Evolutionary conservation across 2,113 vertebrate genomes (phyloP), one percentile per base, ranked within the genome.

Genomic region (Lamprotornis superbus): DNA sequence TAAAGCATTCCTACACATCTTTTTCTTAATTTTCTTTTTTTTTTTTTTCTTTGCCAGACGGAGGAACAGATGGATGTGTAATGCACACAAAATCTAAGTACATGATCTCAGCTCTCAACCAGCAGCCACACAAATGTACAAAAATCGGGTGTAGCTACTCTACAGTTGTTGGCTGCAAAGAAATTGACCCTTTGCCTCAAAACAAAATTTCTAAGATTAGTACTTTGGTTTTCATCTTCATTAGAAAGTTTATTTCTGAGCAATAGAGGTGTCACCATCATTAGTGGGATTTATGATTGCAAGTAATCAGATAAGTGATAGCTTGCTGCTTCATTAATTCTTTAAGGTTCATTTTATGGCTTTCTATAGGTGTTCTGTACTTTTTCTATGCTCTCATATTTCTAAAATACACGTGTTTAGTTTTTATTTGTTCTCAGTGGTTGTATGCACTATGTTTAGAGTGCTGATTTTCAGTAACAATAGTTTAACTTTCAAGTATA

Each of bases 41-140:
- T 12, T 7, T 68, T 39, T 56, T 87, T 39, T 2, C 30, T 78
- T 94, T 94, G 64, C 95, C 97, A 98, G 97, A 97, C 21, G 87
- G 96, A 89, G 95, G 81, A 97, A 93, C 97, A 97, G 97, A 97
- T 97, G 97, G 95, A 90, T 76, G 49, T 89, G 79, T 90, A 91
- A 97, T 88, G 87, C 76, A 93, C 64, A 89, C 73, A 96, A 89
- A 96, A 97, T 92, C 84, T 88, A 89, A 91, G 89, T 91, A 42
- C 80, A 86, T 50, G 78, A 93, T 91, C 93, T 91, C 91, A 73
- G 44, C 71, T 96, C 70, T 91, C 74, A 89, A 90, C 35, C 69
- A 87, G 60, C 56, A 96, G 52, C 55, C 33, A 69, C 37, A 93
- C 24, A 80, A 96, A 92, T 53, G 55, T 57, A 71, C 53, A 87